Conservation (phyloP, 2,113 vertebrate genomes). For the Axis porcinus region DNA sequence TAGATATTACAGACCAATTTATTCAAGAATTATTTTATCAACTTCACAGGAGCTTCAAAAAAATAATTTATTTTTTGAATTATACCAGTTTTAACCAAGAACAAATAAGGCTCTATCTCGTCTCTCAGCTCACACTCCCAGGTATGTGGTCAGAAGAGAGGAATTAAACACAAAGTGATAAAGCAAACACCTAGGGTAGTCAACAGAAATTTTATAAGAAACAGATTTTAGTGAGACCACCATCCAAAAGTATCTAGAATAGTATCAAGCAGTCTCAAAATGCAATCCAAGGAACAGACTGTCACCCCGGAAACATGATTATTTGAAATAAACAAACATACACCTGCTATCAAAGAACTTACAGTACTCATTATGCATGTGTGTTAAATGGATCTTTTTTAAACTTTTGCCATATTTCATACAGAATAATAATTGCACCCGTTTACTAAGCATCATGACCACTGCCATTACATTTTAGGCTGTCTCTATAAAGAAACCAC, state of each 20-base stretch:
- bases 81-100: neutral
- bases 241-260: neutral
- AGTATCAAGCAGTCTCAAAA: neutral
- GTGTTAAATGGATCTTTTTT: neutral
- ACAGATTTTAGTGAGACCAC: neutral
- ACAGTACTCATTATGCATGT: neutral
- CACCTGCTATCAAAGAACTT: neutral
- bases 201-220: neutral
- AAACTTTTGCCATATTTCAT: neutral
- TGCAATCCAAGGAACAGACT: neutral
- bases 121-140: neutral
- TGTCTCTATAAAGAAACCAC: neutral
- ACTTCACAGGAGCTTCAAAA: neutral
- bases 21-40: neutral
- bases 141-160: neutral
- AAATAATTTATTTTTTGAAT: constrained; percentile 15
- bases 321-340: neutral
- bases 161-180: neutral
- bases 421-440: neutral
- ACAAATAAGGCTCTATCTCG: neutral
- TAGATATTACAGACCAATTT: neutral
- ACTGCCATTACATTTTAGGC: neutral
- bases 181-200: neutral
- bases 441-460: neutral
- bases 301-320: neutral